phyloP scores from a whole-genome alignment of 2,797 vertebrate species.

The Vultur gryphus region DNA sequence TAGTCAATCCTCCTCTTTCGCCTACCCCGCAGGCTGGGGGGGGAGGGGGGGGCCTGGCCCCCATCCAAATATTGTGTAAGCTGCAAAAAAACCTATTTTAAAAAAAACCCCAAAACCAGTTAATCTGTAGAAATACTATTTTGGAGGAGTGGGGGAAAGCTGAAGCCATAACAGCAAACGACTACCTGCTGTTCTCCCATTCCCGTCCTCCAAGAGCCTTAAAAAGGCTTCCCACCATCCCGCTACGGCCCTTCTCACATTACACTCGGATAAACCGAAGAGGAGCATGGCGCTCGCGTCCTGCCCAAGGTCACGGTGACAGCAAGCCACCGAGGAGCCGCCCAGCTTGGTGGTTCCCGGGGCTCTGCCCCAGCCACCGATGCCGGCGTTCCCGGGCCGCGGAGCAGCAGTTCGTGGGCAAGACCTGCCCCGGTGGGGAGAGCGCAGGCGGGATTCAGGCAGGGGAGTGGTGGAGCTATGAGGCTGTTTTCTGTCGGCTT shows the following conservation, averaged over 20 bases:
- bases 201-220: neutral
- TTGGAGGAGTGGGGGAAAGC: neutral
- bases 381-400: fast-evolving
- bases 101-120: neutral
- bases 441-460: too few species aligned
- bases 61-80: constrained; percentile 18
- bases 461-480: fast-evolving
- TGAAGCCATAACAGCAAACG: fast-evolving
- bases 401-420: fast-evolving
- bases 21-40: neutral
- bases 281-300: neutral
- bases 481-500: fast-evolving
- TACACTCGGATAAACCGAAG: neutral
- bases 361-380: neutral
- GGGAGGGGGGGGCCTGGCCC: neutral
- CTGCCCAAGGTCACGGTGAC: constrained; percentile 29
- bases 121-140: neutral
- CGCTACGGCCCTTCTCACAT: neutral
- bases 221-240: neutral
- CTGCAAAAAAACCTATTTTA: neutral
- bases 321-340: neutral
- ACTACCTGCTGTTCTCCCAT: neutral
- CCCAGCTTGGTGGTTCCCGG: neutral
- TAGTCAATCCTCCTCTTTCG: constrained; percentile 20
- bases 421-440: fast-evolving